phyloP scores from a whole-genome alignment of 1,140 invertebrate genomes.

The Coelopa frigida region DNA sequence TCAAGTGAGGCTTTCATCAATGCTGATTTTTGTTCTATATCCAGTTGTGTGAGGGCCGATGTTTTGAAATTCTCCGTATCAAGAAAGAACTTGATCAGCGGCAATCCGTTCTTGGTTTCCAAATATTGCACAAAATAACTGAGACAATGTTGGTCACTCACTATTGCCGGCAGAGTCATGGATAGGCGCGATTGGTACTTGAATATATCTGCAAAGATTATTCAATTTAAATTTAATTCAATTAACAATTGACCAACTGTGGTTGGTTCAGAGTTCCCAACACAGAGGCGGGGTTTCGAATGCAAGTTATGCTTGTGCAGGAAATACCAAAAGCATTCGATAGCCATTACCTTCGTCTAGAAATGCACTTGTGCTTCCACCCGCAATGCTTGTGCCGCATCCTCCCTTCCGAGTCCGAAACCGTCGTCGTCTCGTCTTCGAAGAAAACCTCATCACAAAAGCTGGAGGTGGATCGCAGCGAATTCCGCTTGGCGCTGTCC shows the following conservation, averaged over 20 bases:
- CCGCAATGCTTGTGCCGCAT: constrained; percentile 4
- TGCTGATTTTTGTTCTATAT: constrained; percentile 8
- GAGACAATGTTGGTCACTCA: constrained; percentile 62
- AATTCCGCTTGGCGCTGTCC: constrained; percentile 31
- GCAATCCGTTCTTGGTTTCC: constrained; percentile 52
- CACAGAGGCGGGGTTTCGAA: too few species aligned
- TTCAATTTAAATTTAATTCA: constrained; percentile 9
- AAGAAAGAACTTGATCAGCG: constrained; percentile 63
- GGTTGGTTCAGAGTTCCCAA: too few species aligned
- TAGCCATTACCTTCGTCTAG: too few species aligned
- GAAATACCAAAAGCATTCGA: too few species aligned
- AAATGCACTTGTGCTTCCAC: too few species aligned
- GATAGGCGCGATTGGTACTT: constrained; percentile 35
- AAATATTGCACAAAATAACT: constrained; percentile 68
- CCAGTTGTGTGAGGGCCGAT: constrained; percentile 21
- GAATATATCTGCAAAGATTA: constrained; percentile 28
- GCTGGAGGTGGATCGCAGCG: constrained; percentile 39
- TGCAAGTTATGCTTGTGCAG: too few species aligned
- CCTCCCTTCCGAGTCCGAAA: constrained; percentile 9
- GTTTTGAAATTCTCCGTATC: constrained; percentile 61
- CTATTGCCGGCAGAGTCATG: constrained; percentile 57
- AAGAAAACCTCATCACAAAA: constrained; percentile 41
- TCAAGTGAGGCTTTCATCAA: neutral
- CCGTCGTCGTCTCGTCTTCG: constrained; percentile 12
- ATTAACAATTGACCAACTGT: neutral